Evolutionary conservation across 2,888 invertebrate species (phyloP).

Genomic region (Tetanocera ferruginea): DNA sequence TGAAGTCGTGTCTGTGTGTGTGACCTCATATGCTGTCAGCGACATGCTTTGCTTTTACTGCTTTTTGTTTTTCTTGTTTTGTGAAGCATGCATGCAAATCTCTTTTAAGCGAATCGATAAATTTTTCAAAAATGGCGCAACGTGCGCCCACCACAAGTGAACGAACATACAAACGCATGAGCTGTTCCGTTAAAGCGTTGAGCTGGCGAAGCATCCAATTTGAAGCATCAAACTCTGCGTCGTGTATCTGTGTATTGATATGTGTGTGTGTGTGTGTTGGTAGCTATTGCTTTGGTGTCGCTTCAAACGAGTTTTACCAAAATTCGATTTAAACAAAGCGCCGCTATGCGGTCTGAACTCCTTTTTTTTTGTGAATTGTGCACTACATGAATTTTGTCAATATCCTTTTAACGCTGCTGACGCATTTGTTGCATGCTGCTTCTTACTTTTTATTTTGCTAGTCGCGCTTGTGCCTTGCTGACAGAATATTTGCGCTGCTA

Average conservation of each 20-base stretch:
- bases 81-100: conserved; percentile 34
- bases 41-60: neutral
- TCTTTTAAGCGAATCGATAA: conserved; percentile 43
- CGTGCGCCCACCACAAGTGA: conserved; percentile 31
- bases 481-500: conserved; percentile 6
- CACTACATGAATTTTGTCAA: neutral
- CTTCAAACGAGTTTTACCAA: conserved; percentile 2
- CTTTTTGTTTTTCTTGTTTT: neutral
- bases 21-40: neutral
- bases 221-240: neutral
- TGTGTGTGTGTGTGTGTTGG: neutral
- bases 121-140: conserved; percentile 35
- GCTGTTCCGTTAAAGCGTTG: conserved; percentile 22
- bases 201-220: conserved; percentile 30
- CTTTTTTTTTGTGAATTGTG: neutral
- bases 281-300: neutral
- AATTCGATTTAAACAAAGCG: conserved; percentile 33
- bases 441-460: neutral
- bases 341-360: neutral
- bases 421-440: neutral
- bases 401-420: conserved; percentile 14
- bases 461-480: neutral
- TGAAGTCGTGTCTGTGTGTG: neutral
- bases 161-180: neutral
- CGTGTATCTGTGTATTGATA: neutral